phyloP scores from a whole-genome alignment of 2,797 vertebrate species.

The Vireo griseus region DNA sequence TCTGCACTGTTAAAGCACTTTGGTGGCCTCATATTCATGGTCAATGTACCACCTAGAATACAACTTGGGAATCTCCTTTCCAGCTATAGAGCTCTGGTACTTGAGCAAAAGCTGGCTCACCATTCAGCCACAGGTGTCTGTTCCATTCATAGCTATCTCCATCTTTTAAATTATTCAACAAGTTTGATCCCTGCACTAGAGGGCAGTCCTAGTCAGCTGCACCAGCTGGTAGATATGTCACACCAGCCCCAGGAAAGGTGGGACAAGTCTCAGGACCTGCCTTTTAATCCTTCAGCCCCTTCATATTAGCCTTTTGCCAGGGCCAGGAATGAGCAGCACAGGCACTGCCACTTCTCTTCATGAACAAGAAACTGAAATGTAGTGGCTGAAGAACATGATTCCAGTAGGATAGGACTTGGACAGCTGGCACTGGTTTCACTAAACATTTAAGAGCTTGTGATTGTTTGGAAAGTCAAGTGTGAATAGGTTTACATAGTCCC shows the following conservation, averaged over 20 bases:
- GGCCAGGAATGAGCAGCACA: background rate
- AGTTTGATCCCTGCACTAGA: conserved; percentile 51
- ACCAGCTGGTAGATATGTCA: background rate
- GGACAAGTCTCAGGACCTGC: background rate
- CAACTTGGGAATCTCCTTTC: background rate
- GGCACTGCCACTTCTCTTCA: background rate
- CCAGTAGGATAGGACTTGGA: background rate
- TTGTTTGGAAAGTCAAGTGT: background rate
- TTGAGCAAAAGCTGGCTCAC: background rate
- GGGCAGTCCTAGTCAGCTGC: conserved; percentile 56
- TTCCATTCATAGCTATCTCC: background rate
- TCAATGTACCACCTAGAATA: background rate
- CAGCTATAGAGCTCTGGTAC: background rate
- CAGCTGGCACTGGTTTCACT: background rate
- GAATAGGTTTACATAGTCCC: background rate
- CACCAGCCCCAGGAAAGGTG: background rate
- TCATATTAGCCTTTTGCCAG: background rate
- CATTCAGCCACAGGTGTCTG: background rate
- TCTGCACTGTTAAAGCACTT: background rate
- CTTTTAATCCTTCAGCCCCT: background rate
- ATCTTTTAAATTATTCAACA: background rate
- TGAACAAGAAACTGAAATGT: background rate
- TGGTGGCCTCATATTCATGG: background rate
- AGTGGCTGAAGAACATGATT: background rate
- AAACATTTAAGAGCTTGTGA: background rate